These are phyloP conservation scores for Mythimna ferrago DNA, from an alignment of 2,888 invertebrate species.

Conservation along the genomic window DNA sequence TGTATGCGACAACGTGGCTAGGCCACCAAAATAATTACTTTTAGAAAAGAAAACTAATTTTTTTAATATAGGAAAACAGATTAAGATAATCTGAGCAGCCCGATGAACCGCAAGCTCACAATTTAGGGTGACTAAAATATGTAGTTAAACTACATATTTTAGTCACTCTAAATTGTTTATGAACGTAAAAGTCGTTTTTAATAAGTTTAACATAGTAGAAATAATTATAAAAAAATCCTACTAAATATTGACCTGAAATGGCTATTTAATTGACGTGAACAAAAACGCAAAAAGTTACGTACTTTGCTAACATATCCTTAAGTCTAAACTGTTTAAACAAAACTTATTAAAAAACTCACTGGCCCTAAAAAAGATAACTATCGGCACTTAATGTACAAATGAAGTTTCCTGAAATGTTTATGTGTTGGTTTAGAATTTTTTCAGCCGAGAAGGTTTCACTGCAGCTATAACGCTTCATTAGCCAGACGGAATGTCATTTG, in stretches of 20 bases:
- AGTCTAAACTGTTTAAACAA: not conserved
- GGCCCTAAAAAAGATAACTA: not conserved
- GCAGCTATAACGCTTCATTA: conserved; percentile 78
- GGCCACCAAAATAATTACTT: not conserved
- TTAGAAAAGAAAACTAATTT: not conserved
- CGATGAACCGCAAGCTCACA: not conserved
- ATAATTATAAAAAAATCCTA: too few species aligned
- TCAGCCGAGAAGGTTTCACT: conserved; percentile 62
- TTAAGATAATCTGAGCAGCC: not conserved
- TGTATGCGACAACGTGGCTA: conserved; percentile 9
- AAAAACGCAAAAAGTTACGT: not conserved
- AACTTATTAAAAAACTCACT: not conserved
- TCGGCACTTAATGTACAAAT: conserved; percentile 1
- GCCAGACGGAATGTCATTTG: conserved; percentile 80
- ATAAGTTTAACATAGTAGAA: not conserved
- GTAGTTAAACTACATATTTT: not conserved
- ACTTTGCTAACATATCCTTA: not conserved
- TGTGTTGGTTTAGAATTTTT: conserved; percentile 43
- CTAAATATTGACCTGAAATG: too few species aligned
- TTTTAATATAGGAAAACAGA: not conserved
- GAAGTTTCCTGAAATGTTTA: conserved; percentile 48
- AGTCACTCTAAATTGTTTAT: not conserved
- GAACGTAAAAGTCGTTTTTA: not conserved
- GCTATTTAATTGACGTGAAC: not conserved
- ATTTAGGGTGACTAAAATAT: too few species aligned